Base-by-base conservation (phyloP, 2,113 vertebrate genomes). In the Anhinga rufa region DNA sequence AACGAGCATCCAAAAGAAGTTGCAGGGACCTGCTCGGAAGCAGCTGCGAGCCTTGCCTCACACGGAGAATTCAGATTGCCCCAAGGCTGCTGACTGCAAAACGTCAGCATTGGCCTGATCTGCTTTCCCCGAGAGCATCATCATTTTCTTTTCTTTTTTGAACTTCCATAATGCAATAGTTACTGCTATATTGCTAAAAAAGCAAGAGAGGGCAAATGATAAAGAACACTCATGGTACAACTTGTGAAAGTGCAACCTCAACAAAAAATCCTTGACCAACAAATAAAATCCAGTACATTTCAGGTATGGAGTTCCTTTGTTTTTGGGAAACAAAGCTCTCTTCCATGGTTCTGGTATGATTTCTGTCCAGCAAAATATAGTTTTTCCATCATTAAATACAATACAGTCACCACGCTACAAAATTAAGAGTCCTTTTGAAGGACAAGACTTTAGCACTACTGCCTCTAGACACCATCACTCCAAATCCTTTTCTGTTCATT, bases 1-100 rank as follows among this genome's bases (percentile, higher is more conserved):
- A 51, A 8, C 0, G 4, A 46, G 34, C 9, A 3, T 9, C 14
- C 6, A 9, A 28, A 9, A 38, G 46, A 40, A 51, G 62, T 3
- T 3, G 4, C 74, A 34, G 17, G 31, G 66, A 75, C 26, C 17
- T 9, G 65, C 31, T n/a, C 0, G 1, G 77, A 14, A 62, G 52
- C 8, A 28, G 54, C 65, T 16, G 17, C 0, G 6, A 34, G 46
- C 31, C 13, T 26, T 14, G 6, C 6, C 16, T 51, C 14, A 3
- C 7, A 2, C 3, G 5, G 34, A 44, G 62, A 44, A n/a, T 12
- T 12, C 22, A 6, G 36, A 29, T 12, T 16, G 3, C 20, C 40
- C 40, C 62, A 17, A 61, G 80, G 48, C 54, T 17, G 60, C 52
- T 3, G 5, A 12, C 36, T 25, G n/a, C 48, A 36, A 29, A 34